These are phyloP conservation scores for Drosophila anomalata DNA, from an alignment of 2,888 invertebrate genomes.

Conservation along the genomic window DNA sequence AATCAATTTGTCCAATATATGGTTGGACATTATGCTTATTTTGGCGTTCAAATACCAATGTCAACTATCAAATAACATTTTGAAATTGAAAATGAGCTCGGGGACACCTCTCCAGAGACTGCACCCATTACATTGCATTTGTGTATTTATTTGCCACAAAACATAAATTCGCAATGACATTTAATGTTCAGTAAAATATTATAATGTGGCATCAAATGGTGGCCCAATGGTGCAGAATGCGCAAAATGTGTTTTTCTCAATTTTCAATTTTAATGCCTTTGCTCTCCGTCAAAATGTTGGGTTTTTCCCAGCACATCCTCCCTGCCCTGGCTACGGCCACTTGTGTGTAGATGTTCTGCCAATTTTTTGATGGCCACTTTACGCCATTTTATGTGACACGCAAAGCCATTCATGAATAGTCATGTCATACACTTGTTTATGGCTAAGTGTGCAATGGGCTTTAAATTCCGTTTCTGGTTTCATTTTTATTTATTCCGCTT, in stretches of 20 bases:
- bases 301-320: background rate
- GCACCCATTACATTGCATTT: slow-evolving; percentile 10
- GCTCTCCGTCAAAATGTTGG: slow-evolving; percentile 8
- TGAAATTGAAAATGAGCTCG: slow-evolving; percentile 3
- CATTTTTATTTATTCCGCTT: slow-evolving; percentile 3
- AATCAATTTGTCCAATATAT: background rate
- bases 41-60: background rate
- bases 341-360: slow-evolving; percentile 40
- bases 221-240: slow-evolving; percentile 58
- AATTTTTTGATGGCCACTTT: slow-evolving; percentile 71
- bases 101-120: background rate
- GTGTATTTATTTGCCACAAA: slow-evolving; percentile 17
- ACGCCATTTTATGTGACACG: slow-evolving; percentile 50
- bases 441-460: slow-evolving; percentile 27
- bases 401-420: slow-evolving; percentile 48
- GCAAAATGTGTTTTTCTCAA: slow-evolving; percentile 59
- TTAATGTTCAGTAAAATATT: slow-evolving; percentile 58
- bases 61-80: background rate
- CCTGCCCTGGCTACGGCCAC: background rate
- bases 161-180: slow-evolving; percentile 58
- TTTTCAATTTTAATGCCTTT: slow-evolving; percentile 43
- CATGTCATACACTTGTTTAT: slow-evolving; percentile 42
- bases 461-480: slow-evolving; percentile 13
- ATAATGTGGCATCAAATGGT: slow-evolving; percentile 18
- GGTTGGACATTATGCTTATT: slow-evolving; percentile 1